A percentile compares a stretch with the other conserved stretches of the same genome.
Conservation (phyloP, 2,888 invertebrate species). For the Didymodactylos carnosus region DNA sequence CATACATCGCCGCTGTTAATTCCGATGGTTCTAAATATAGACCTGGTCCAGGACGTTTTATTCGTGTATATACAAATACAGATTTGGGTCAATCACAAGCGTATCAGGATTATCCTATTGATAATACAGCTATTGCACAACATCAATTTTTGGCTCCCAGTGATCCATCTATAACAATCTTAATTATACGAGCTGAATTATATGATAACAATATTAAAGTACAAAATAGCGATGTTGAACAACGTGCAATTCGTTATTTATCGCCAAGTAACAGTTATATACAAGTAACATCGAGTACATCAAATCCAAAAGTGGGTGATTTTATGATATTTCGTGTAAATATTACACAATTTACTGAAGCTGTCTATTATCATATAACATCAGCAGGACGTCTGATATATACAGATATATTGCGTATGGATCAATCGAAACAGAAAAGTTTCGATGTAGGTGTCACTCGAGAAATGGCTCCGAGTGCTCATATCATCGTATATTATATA, state of each 20-base stretch:
- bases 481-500: slow-evolving; percentile 67
- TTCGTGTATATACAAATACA: not conserved
- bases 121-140: not conserved
- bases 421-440: slow-evolving; percentile 29
- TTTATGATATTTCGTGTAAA: slow-evolving; percentile 81
- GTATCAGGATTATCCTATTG: not conserved
- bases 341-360: slow-evolving; percentile 66
- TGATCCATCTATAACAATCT: not conserved
- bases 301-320: slow-evolving; percentile 66
- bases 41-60: not conserved
- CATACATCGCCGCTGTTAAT: slow-evolving; percentile 42
- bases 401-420: slow-evolving; percentile 62
- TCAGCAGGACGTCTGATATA: slow-evolving; percentile 44
- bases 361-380: slow-evolving; percentile 58
- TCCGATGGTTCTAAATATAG: not conserved
- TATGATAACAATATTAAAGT: not conserved
- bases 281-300: slow-evolving; percentile 63
- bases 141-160: not conserved
- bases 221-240: not conserved
- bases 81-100: not conserved
- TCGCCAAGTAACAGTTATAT: slow-evolving; percentile 63
- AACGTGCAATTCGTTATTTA: slow-evolving; percentile 40
- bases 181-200: not conserved
- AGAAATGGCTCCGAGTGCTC: slow-evolving; percentile 62
- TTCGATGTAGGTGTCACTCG: slow-evolving; percentile 39